phyloP scores from a whole-genome alignment of 1,140 invertebrate species.

The Halyomorpha halys region DNA sequence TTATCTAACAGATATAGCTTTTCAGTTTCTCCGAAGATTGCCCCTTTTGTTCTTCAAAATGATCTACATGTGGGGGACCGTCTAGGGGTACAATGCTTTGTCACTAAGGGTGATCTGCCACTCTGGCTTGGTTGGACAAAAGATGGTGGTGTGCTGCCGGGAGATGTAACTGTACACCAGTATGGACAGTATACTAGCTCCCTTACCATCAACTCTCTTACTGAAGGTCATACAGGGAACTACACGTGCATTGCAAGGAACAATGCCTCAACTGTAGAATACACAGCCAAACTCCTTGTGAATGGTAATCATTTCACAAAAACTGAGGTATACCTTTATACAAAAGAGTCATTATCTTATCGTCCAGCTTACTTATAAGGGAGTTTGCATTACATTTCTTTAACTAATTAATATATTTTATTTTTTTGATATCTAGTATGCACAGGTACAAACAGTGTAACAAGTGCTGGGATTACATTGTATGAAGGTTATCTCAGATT shows the following conservation, averaged over 20 bases:
- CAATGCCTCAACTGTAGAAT: conserved; percentile 51
- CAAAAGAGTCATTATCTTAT: not conserved
- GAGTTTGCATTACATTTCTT: not conserved
- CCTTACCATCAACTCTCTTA: conserved; percentile 52
- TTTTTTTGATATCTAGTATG: no score
- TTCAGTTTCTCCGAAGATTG: conserved; percentile 54
- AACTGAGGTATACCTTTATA: not conserved
- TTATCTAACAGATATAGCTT: conserved; percentile 25
- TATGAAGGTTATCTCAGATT: conserved; percentile 2
- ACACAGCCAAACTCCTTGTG: conserved; percentile 50
- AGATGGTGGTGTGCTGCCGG: conserved; percentile 42
- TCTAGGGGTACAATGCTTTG: conserved; percentile 53
- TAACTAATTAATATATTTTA: no score
- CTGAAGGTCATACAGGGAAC: conserved; percentile 54
- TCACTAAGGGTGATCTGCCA: conserved; percentile 54
- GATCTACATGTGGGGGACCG: conserved; percentile 50
- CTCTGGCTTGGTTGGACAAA: conserved; percentile 61
- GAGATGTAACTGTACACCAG: conserved; percentile 48
- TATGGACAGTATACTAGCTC: conserved; percentile 50
- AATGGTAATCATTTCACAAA: conserved; percentile 42
- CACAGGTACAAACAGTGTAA: not conserved
- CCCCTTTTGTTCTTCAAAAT: conserved; percentile 50
- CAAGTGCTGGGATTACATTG: not conserved
- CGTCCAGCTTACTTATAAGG: not conserved
- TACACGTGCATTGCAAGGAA: conserved; percentile 40